Evolutionary conservation across 2,113 vertebrate genomes (phyloP).

Genomic region (Crotophaga sulcirostris): DNA sequence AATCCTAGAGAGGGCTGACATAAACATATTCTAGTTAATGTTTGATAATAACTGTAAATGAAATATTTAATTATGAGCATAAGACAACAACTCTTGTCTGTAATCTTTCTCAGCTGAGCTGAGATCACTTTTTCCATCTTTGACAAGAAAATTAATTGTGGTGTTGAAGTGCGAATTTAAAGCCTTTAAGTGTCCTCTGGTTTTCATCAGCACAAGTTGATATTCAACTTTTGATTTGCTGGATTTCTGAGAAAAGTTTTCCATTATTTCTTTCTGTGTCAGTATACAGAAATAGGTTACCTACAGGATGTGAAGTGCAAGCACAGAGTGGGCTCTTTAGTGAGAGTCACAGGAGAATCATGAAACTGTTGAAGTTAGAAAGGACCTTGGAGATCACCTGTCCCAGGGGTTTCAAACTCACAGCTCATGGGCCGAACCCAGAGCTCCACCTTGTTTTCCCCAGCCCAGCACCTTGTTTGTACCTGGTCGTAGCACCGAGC

Average conservation of each 20-base stretch:
- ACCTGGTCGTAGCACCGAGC: no score
- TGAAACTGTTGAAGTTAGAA: not conserved
- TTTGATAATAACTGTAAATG: not conserved
- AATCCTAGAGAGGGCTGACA: not conserved
- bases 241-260: not conserved
- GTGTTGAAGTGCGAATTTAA: not conserved
- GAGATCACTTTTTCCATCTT: not conserved
- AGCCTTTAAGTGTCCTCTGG: not conserved
- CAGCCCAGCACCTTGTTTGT: no score
- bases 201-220: not conserved
- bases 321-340: not conserved
- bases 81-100: not conserved
- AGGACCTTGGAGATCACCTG: not conserved
- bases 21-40: not conserved
- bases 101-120: not conserved
- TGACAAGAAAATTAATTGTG: conserved; percentile 10
- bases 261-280: not conserved
- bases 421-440: no score
- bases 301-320: not conserved
- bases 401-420: no score
- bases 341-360: not conserved
- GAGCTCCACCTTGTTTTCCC: no score
- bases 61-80: conserved; percentile 10
- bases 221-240: not conserved
- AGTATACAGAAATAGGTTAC: not conserved